phyloP scores from a whole-genome alignment of 2,797 vertebrate species.

The Harpagifer antarcticus region DNA sequence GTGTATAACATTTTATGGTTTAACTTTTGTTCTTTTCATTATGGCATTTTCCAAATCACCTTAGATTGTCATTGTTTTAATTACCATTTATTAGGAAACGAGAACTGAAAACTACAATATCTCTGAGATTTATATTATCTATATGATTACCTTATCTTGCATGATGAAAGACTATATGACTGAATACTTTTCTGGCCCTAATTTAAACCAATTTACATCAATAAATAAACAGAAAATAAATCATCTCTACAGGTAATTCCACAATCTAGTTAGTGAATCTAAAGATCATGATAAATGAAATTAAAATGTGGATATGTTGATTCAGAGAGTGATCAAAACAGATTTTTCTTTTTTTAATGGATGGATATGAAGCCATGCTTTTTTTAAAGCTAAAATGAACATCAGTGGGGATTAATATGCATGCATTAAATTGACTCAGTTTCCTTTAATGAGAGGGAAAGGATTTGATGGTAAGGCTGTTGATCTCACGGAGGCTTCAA shows the following conservation, averaged over 20 bases:
- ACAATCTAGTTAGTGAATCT: slow-evolving; percentile 60
- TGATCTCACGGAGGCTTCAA: slow-evolving; percentile 91
- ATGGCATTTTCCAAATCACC: not conserved
- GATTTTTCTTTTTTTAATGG: slow-evolving; percentile 52
- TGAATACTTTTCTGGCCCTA: not conserved
- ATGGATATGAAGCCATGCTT: slow-evolving; percentile 78
- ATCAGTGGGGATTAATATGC: slow-evolving; percentile 95
- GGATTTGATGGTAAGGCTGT: slow-evolving; percentile 96
- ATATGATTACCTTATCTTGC: not conserved
- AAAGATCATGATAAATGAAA: slow-evolving; percentile 54
- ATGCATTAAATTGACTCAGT: slow-evolving; percentile 98
- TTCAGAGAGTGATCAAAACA: slow-evolving; percentile 66
- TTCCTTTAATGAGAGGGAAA: slow-evolving; percentile 96
- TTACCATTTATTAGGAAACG: not conserved
- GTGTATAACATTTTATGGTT: not conserved
- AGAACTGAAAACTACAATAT: not conserved
- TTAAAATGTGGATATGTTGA: slow-evolving; percentile 26
- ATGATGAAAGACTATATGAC: not conserved
- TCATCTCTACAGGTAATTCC: slow-evolving; percentile 43
- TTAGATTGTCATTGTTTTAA: not conserved
- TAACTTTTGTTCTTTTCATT: not conserved
- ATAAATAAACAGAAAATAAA: slow-evolving; percentile 6
- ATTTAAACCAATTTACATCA: slow-evolving; percentile 8
- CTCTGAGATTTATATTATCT: not conserved
- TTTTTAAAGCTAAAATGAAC: slow-evolving; percentile 91